Conservation (phyloP, 53 echinoderm and acorn worm species). For the Henricia sp. region DNA sequence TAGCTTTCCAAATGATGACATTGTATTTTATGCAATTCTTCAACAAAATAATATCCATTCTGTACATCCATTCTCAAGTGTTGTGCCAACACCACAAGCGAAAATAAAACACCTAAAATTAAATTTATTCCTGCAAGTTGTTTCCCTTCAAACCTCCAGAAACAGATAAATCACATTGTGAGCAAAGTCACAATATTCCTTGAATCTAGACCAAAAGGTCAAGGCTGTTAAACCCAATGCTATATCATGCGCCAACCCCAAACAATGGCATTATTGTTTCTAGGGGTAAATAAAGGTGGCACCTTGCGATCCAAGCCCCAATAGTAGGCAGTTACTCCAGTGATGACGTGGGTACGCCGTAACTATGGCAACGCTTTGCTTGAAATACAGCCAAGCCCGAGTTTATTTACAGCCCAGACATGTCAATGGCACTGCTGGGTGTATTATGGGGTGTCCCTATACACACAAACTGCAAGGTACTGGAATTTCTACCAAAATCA, state of each 20-base stretch:
- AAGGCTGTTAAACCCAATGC: background rate
- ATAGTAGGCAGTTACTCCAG: slow-evolving; percentile 21
- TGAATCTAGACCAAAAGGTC: slow-evolving; percentile 19
- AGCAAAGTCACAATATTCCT: background rate
- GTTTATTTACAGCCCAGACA: slow-evolving; percentile 26
- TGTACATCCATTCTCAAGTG: too few species aligned
- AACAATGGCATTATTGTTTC: slow-evolving; percentile 42
- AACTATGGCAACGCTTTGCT: slow-evolving; percentile 18
- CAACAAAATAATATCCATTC: too few species aligned
- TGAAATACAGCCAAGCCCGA: slow-evolving; percentile 13
- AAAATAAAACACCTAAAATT: too few species aligned
- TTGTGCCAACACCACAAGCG: too few species aligned
- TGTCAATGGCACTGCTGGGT: slow-evolving; percentile 14
- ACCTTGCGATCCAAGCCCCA: background rate
- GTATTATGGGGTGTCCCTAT: background rate
- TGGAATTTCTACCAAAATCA: too few species aligned
- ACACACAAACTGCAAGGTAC: too few species aligned
- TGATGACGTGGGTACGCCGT: slow-evolving; percentile 26
- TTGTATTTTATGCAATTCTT: too few species aligned
- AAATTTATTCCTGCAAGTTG: background rate
- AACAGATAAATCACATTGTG: slow-evolving; percentile 22
- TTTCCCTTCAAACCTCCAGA: slow-evolving; percentile 3
- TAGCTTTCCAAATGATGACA: too few species aligned
- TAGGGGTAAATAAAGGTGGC: background rate
- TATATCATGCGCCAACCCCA: slow-evolving; percentile 12